Percentiles rank a stretch among this genome's conserved stretches.
Evolutionary conservation across 2,113 vertebrate species (phyloP).

Genomic region (Coreoperca whiteheadi): DNA sequence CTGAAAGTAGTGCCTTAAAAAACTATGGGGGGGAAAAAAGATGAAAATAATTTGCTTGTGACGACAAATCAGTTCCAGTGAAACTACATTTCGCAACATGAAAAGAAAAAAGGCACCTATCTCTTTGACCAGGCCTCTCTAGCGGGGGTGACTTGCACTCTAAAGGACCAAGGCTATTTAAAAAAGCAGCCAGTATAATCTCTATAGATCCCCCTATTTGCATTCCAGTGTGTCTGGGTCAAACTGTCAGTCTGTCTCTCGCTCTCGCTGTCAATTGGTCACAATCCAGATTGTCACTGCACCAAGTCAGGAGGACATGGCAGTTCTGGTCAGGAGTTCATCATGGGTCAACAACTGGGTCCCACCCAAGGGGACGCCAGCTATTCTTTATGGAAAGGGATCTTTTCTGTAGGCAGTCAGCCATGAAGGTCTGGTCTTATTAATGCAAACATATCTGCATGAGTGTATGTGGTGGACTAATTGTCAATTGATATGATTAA

Average conservation of each 20-base stretch:
- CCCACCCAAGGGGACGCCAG: conserved; percentile 57
- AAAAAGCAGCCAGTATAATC: conserved; percentile 62
- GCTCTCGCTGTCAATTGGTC: conserved; percentile 62
- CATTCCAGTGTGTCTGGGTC: conserved; percentile 77
- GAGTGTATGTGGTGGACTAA: conserved; percentile 26
- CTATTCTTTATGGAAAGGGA: conserved; percentile 66
- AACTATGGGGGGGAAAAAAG: background rate
- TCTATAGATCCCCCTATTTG: conserved; percentile 68
- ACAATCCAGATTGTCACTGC: conserved; percentile 60
- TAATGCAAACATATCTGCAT: conserved; percentile 64
- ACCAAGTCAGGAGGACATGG: conserved; percentile 67
- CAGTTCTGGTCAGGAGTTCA: conserved; percentile 78
- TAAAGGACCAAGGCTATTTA: conserved; percentile 51
- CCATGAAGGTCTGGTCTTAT: conserved; percentile 62
- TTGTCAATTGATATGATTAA: conserved; percentile 38
- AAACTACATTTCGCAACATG: conserved; percentile 47
- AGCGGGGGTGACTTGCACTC: conserved; percentile 32
- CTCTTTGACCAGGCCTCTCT: conserved; percentile 56
- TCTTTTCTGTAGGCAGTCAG: conserved; percentile 49
- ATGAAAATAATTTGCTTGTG: conserved; percentile 55
- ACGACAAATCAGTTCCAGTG: conserved; percentile 56
- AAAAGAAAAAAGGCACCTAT: conserved; percentile 52
- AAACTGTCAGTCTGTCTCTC: conserved; percentile 68
- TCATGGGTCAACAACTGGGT: conserved; percentile 74
- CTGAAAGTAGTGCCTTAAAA: conserved; percentile 38